Evolutionary conservation across 2,113 vertebrate genomes (phyloP).

Genomic region (Arothron firmamentum): DNA sequence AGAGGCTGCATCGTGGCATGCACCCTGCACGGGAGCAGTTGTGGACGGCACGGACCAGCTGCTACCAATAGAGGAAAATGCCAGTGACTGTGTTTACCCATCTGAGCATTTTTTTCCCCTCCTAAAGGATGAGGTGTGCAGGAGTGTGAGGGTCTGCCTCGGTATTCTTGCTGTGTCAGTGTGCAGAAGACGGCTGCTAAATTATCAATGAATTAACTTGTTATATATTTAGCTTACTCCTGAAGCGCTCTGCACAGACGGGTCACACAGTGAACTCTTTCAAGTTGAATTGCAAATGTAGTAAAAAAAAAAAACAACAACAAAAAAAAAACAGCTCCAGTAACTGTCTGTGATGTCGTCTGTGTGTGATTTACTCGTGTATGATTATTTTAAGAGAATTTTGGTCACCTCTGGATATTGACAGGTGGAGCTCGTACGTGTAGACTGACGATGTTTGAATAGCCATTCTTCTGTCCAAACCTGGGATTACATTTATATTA

Average conservation of each 20-base stretch:
- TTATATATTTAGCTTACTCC: slow-evolving; percentile 36
- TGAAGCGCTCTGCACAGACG: slow-evolving; percentile 22
- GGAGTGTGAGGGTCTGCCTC: slow-evolving; percentile 9
- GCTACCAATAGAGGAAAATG: slow-evolving; percentile 11
- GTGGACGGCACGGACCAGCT: slow-evolving; percentile 25
- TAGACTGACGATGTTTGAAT: slow-evolving; percentile 46
- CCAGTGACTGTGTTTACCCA: slow-evolving; percentile 3
- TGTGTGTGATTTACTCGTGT: slow-evolving; percentile 48
- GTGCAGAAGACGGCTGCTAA: slow-evolving; percentile 29
- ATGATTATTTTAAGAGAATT: slow-evolving; percentile 30
- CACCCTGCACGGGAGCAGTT: slow-evolving; percentile 25
- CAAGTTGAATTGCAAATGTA: slow-evolving; percentile 44
- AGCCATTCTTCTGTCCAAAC: slow-evolving; percentile 55
- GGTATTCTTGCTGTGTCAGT: slow-evolving; percentile 9
- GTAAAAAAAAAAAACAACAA: slow-evolving; percentile 36
- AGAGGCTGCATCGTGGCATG: not conserved
- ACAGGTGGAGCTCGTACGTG: slow-evolving; percentile 37
- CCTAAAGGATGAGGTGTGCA: slow-evolving; percentile 36
- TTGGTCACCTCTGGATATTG: slow-evolving; percentile 16
- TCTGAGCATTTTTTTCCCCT: slow-evolving; percentile 50
- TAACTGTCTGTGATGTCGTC: slow-evolving; percentile 54
- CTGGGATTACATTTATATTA: slow-evolving; percentile 75
- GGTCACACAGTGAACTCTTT: slow-evolving; percentile 28
- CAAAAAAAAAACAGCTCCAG: slow-evolving; percentile 40
- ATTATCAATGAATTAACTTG: slow-evolving; percentile 35